Evolutionary conservation across 2,113 vertebrate genomes (phyloP), one percentile per base, ranked within the genome.

Genomic region (Anseranas semipalmata): DNA sequence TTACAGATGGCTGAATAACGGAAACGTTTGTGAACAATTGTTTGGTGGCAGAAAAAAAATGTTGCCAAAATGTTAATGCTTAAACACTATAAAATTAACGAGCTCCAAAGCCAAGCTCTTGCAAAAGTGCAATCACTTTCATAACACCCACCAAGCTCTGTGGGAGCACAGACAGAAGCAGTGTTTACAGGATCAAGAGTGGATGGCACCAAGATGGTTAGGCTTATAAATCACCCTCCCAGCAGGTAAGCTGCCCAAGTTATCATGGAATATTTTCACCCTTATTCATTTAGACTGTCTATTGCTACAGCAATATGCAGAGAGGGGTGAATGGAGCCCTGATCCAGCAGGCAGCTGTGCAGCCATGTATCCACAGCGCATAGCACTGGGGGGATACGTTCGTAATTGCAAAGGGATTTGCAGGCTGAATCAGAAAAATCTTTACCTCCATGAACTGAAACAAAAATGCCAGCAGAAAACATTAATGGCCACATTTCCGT

Each of bases 1-100:
- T 88, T 96, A 94, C 81, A 89, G 85, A 92, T 81, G 52, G 85
- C 76, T 93, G 94, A 77, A 41, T 95, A 90, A 73, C 5, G 8
- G 91, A 97, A 97, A 95, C 89, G 89, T 93, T 97, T 91, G 58
- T 86, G 97, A 97, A 91, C 90, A 93, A 95, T 95, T 94, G 70
- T 90, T 96, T 85, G 46, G 87, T 89, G 50, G 59, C 8, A 7
- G 39, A 48, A 84, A 77, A 82, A 88, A 41, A 18, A 2, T 3
- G 7, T 87, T 93, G 90, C 89, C 91, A 86, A 96, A 92, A 93
- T 82, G 85, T 77, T 60, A 82, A 85, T 6, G 4, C 85, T 94
- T 80, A 80, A 95, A 90, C 63, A 93, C 74, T 82, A 75, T 45
- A 73, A 75, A 90, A 92, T 85, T 94, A 88, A 94, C 37, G 55